Evolutionary conservation across 2,888 invertebrate species (phyloP).

Genomic region (Listrodromus nycthemerus): DNA sequence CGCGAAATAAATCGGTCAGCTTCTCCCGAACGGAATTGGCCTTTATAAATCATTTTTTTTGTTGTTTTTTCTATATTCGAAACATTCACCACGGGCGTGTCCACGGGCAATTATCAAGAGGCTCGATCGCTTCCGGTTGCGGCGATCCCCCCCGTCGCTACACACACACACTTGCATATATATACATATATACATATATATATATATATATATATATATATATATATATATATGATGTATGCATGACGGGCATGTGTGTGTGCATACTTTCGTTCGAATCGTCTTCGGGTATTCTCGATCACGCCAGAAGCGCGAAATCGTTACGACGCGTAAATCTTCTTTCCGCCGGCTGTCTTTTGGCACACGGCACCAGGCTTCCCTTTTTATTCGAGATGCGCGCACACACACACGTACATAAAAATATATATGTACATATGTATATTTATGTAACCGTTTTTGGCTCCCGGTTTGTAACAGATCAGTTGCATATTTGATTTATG

Average conservation of each 20-base stretch:
- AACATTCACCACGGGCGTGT: slow-evolving; percentile 62
- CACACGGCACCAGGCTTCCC: slow-evolving; percentile 40
- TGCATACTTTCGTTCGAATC: slow-evolving; percentile 21
- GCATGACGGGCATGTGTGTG: background rate
- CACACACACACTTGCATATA: background rate
- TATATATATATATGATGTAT: background rate
- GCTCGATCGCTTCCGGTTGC: slow-evolving; percentile 66
- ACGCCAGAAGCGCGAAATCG: slow-evolving; percentile 62
- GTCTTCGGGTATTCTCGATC: slow-evolving; percentile 46
- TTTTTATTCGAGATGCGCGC: slow-evolving; percentile 14
- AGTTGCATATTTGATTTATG: slow-evolving; percentile 63
- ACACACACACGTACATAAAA: no score
- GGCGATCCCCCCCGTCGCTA: slow-evolving; percentile 5
- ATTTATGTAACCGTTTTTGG: slow-evolving; percentile 26
- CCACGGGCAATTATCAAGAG: slow-evolving; percentile 62
- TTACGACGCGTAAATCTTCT: slow-evolving; percentile 63
- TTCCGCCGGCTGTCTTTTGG: slow-evolving; percentile 57
- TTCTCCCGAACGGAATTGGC: slow-evolving; percentile 32
- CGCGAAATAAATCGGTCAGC: slow-evolving; percentile 57
- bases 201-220: background rate
- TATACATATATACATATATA: background rate
- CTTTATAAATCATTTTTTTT: slow-evolving; percentile 58
- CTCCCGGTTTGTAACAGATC: slow-evolving; percentile 20
- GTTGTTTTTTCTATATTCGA: slow-evolving; percentile 33
- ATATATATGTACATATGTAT: background rate